These are phyloP conservation scores for Hiodon tergisus DNA, from an alignment of 2,113 vertebrate genomes.

Conservation along the genomic window DNA sequence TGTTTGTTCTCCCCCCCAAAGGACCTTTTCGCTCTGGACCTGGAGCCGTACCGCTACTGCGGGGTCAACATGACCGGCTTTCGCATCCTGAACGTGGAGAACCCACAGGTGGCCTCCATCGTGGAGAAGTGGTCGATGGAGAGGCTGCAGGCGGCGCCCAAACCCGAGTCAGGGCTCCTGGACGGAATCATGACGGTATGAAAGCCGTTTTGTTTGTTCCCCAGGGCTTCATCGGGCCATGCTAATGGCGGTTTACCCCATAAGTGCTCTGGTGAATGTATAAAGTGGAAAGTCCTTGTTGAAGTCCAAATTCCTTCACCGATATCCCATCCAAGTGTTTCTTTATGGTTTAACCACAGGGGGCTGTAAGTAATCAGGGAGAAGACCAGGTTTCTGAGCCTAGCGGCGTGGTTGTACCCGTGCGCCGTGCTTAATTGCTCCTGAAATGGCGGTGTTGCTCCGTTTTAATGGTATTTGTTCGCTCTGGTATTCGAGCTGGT, in stretches of 20 bases:
- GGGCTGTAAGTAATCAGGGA: neutral
- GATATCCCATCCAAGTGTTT: constrained; percentile 15
- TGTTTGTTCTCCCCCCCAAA: constrained; percentile 49
- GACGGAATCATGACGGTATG: constrained; percentile 96
- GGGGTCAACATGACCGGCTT: constrained; percentile 98
- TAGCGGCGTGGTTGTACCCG: neutral
- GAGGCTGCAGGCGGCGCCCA: constrained; percentile 74
- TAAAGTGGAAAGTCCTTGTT: neutral
- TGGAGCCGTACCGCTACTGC: constrained; percentile 95
- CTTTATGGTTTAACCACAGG: constrained; percentile 25
- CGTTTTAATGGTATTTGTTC: neutral
- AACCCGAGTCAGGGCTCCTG: constrained; percentile 82
- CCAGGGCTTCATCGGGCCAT: too few species aligned
- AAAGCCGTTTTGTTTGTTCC: neutral
- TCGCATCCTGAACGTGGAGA: constrained; percentile 95
- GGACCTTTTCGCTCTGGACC: constrained; percentile 95
- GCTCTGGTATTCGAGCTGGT: constrained; percentile 2
- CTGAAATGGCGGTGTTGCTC: constrained; percentile 10
- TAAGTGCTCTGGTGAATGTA: too few species aligned
- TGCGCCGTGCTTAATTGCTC: constrained; percentile 19
- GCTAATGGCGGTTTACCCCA: too few species aligned
- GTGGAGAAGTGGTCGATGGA: constrained; percentile 97
- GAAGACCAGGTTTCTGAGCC: constrained; percentile 8
- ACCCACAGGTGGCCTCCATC: constrained; percentile 85
- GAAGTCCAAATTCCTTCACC: constrained; percentile 25